phyloP scores from a whole-genome alignment of 2,797 vertebrate genomes.

The Ctenosaura bakeri region DNA sequence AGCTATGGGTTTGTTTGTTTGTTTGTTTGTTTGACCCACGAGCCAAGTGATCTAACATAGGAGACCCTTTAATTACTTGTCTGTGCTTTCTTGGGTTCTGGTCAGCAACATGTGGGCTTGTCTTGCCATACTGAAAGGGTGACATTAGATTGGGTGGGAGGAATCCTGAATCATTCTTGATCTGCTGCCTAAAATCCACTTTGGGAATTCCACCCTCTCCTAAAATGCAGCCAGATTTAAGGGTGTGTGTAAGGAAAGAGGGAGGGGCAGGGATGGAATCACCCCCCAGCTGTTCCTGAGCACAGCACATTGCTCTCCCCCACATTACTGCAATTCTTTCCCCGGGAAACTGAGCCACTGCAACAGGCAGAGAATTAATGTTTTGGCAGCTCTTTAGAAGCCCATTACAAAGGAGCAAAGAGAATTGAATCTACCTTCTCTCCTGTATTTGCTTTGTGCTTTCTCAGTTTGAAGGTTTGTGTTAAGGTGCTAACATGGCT shows the following conservation, averaged over 20 bases:
- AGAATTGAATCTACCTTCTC: not conserved
- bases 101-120: constrained; percentile 61
- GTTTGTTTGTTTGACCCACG: constrained; percentile 9
- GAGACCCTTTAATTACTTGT: constrained; percentile 10
- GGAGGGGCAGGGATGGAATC: constrained; percentile 24
- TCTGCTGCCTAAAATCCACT: constrained; percentile 57
- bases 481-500: not conserved
- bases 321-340: constrained; percentile 80
- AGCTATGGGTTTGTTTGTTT: not conserved
- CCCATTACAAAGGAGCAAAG: rapidly evolving
- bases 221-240: constrained; percentile 18
- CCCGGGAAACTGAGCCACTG: constrained; percentile 57
- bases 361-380: not conserved
- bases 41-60: not conserved
- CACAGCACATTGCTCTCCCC: constrained; percentile 70
- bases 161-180: constrained; percentile 62
- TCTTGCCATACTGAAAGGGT: constrained; percentile 68
- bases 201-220: constrained; percentile 67
- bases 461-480: not conserved
- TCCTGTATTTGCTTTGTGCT: not conserved
- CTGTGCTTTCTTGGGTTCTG: constrained; percentile 9
- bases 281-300: constrained; percentile 75
- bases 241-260: constrained; percentile 26
- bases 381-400: constrained; percentile 64
- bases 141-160: constrained; percentile 57